A percentile compares a stretch with the other conserved stretches of the same genome.
Evolutionary conservation across 2,797 vertebrate species (phyloP).

Genomic region (Petrocephalus schoutedeni): DNA sequence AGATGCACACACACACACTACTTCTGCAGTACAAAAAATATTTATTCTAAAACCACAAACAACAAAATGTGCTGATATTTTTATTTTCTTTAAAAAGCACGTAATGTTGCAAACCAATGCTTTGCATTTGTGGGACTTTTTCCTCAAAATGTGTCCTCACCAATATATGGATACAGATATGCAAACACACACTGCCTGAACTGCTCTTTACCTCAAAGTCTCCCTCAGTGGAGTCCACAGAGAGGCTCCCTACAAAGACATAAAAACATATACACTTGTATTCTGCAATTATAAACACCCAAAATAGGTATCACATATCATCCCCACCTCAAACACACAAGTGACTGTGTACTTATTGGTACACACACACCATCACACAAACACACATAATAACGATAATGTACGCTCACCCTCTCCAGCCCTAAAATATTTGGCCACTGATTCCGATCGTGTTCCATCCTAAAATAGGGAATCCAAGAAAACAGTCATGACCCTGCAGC

Average conservation of each 20-base stretch:
- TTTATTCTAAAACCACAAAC: background rate
- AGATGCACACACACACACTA: background rate
- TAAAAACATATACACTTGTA: background rate
- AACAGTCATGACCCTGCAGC: background rate
- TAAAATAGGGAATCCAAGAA: conserved; percentile 28
- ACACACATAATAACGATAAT: background rate
- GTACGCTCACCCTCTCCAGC: conserved; percentile 59
- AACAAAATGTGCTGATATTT: background rate
- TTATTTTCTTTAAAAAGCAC: background rate
- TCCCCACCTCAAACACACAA: background rate
- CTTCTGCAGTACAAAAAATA: background rate
- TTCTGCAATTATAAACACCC: background rate
- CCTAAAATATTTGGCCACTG: conserved; percentile 47
- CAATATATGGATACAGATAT: background rate
- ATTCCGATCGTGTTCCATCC: conserved; percentile 59
- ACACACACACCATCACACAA: background rate
- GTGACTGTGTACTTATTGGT: background rate
- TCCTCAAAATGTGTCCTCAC: background rate
- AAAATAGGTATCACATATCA: background rate
- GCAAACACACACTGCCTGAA: background rate
- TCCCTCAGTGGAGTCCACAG: conserved; percentile 73
- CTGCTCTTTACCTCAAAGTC: conserved; percentile 67
- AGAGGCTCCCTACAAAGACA: conserved; percentile 63
- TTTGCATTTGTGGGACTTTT: background rate
- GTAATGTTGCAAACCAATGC: background rate